Evolutionary conservation across 2,888 invertebrate genomes (phyloP).

Genomic region (Pediacus dermestoides): DNA sequence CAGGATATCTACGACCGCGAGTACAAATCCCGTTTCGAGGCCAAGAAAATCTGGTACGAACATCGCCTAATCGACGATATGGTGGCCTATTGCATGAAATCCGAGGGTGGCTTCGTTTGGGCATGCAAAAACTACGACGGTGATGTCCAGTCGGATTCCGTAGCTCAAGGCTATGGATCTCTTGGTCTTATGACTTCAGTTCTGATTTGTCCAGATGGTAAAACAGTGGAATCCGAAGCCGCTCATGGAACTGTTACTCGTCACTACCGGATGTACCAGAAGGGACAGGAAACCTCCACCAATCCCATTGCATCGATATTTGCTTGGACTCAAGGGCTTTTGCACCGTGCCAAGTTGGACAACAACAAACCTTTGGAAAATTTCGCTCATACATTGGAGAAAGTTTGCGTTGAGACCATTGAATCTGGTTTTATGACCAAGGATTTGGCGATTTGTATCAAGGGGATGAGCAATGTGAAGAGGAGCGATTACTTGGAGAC

Average conservation of each 20-base stretch:
- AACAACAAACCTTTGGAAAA: conserved; percentile 69
- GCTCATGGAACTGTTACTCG: conserved; percentile 82
- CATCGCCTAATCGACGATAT: conserved; percentile 98
- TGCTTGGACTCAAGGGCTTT: conserved; percentile 93
- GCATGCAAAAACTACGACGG: conserved; percentile 99
- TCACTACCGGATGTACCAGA: conserved; percentile 67
- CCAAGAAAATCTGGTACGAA: conserved; percentile 92
- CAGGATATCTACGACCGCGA: conserved; percentile 88
- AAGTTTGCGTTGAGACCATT: conserved; percentile 91
- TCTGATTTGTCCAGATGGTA: conserved; percentile 93
- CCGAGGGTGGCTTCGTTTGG: conserved; percentile 99
- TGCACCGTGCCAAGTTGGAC: conserved; percentile 93
- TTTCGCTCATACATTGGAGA: conserved; percentile 85
- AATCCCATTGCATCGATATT: conserved; percentile 99
- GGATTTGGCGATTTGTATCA: conserved; percentile 96
- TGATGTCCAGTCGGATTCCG: conserved; percentile 97
- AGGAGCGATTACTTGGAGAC: conserved; percentile 91
- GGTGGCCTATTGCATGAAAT: conserved; percentile 98
- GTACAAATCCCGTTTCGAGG: conserved; percentile 82
- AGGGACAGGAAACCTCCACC: conserved; percentile 97
- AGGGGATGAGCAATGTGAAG: conserved; percentile 78
- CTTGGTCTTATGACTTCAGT: conserved; percentile 98
- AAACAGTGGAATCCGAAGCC: conserved; percentile 96
- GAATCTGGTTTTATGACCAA: conserved; percentile 96
- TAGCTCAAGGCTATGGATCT: conserved; percentile 96